These are phyloP conservation scores for Drosophila nasuta DNA, from an alignment of 1,140 invertebrate genomes.

Conservation along the genomic window DNA sequence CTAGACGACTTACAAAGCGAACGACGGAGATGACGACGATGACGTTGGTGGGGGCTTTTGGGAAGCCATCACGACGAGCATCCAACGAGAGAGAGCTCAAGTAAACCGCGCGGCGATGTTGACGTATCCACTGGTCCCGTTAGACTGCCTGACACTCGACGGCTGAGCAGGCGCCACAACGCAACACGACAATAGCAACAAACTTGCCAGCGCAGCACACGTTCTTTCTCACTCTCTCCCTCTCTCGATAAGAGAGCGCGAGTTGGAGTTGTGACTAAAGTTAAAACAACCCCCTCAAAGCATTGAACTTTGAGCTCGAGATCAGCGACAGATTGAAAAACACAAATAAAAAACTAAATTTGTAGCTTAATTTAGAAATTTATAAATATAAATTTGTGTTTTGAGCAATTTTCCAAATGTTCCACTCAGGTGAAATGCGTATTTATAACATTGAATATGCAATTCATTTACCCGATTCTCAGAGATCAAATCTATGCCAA, in stretches of 20 bases:
- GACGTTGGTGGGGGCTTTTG: constrained; percentile 18
- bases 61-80: constrained; percentile 28
- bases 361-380: too few species aligned
- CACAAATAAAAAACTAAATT: too few species aligned
- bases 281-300: not conserved
- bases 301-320: not conserved
- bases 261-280: not conserved
- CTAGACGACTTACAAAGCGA: constrained; percentile 37
- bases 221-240: not conserved
- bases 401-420: too few species aligned
- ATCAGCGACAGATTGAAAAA: not conserved
- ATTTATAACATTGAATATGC: too few species aligned
- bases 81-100: not conserved
- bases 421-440: too few species aligned
- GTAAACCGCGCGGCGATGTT: constrained; percentile 49
- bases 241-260: not conserved
- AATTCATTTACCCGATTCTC: too few species aligned
- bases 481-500: not conserved
- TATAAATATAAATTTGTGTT: too few species aligned
- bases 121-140: constrained; percentile 72
- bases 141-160: constrained; percentile 55
- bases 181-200: constrained; percentile 32
- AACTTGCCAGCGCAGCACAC: constrained; percentile 16
- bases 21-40: not conserved
- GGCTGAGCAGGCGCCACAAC: constrained; percentile 15